Base-by-base conservation (phyloP, 1,140 invertebrate species). In the silkworm (Bombyx mori) region DNA sequence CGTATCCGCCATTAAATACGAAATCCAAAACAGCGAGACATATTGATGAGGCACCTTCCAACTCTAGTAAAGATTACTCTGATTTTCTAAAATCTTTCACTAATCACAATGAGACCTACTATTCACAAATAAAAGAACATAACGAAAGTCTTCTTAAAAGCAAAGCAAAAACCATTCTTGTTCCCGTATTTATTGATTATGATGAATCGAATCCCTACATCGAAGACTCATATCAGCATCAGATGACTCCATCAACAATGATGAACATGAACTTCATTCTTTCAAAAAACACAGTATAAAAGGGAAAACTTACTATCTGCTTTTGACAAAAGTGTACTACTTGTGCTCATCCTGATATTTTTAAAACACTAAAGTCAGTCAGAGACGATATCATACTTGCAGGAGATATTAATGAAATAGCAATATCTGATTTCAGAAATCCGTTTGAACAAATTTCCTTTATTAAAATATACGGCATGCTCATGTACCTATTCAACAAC, bases 21-120 rank as follows among this genome's bases (percentile, higher is more conserved):
- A 12, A 48, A n/a, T 4, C 9, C 46, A 8, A 42, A 26, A 42
- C 55, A 42, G n/a, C 46, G 9, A 49, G 45, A 22, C 7, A 26
- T 35, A 46, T 10, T 10, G 52, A n/a, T 43, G 35, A 10, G 5
- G 53, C 50, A 6, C 89, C 89, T 9, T 45, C 50, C 6, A 22
- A 44, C 46, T 7, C 54, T 12, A 47, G 57, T 26, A 46, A 63
- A 5, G 52, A 63, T 2, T 67, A 67, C 47, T 48, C 62, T 35
- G 49, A 56, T 8, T 63, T 63, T 42, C 35, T 63, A 9, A 64
- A 63, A 53, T 57, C 54, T 7, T 12, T 51, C 3, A 56, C 26
- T n/a, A 46, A 57, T 49, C 60, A 64, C 47, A 52, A 57, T 47
- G 57, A 45, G 45, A 57, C 42, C 26, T 66, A 48, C 50, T 60